Evolutionary conservation across 2,113 vertebrate genomes (phyloP), one percentile per base, ranked within the genome.

Genomic region (Aspidoscelis tigris): DNA sequence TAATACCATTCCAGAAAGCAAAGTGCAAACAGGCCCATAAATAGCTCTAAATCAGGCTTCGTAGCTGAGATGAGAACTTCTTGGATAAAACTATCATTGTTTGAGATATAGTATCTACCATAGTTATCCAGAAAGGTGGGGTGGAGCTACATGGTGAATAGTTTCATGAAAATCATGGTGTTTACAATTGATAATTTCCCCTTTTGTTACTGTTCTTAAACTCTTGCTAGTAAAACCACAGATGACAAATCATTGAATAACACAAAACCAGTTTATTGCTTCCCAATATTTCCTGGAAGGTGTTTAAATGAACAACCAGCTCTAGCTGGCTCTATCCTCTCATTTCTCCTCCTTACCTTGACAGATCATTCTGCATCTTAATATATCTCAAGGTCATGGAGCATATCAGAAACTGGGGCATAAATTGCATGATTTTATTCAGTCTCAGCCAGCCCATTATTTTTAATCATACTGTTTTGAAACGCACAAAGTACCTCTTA

Each of bases 381-480:
- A 79, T 16, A 44, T 66, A 66, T 79, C 22, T 79, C 77, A 66
- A 47, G n/a, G 66, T 55, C 66, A 70, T 53, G 26, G 43, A 55
- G 16, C 20, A 7, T 71, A 22, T 33, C n/a, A 53, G 26, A 53
- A 53, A 53, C 33, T 22, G n/a, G 44, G 50, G 14, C 8, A 33
- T 69, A 80, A 50, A 53, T 80, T 33, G 21, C 7, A 21, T 12
- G 2, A 55, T 55, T 80, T 70, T 70, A 21, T 18, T 70, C 20
- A 11, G 3, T 70, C 44, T 53, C 16, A 39, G 66, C 24, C 47
- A 80, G 47, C 78, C 66, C 4, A 47, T 70, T 50, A 78, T 79
- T 79, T 79, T 70, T 55, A 70, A 55, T 53, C n/a, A 21, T 70
- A 53, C 66, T 39, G 24, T 22, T 80, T 80, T 70, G 26, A 69